Percentiles rank a stretch among this genome's conserved stretches.
Conservation (phyloP, 2,888 invertebrate genomes). For the Timandra comae region DNA sequence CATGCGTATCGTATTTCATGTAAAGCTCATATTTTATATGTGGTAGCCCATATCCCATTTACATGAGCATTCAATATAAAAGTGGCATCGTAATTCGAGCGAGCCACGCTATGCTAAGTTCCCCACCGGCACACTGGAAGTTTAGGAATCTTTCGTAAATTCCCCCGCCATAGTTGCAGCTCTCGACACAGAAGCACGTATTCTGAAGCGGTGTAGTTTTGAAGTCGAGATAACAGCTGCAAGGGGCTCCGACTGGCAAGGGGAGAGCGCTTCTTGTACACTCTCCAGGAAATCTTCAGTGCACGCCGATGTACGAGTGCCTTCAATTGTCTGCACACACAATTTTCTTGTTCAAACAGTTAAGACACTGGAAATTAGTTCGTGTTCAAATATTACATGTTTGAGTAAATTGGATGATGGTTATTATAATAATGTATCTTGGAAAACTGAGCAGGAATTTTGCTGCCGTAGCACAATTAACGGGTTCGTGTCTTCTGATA, state of each 20-base stretch:
- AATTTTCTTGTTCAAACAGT: neutral
- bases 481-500: no score
- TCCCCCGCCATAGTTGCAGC: conserved; percentile 19
- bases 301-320: conserved; percentile 24
- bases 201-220: conserved; percentile 33
- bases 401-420: no score
- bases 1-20: no score
- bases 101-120: neutral
- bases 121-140: conserved; percentile 6
- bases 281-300: neutral
- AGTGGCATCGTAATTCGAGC: neutral
- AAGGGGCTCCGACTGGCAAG: conserved; percentile 31
- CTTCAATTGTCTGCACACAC: conserved; percentile 1
- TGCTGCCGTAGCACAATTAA: no score
- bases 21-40: no score
- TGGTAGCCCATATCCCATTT: no score
- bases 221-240: conserved; percentile 42
- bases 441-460: no score
- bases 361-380: no score
- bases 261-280: conserved; percentile 19
- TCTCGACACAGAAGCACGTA: conserved; percentile 30
- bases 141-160: conserved; percentile 23
- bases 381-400: no score
- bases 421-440: no score
- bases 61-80: no score